These are phyloP conservation scores for Marmota monax DNA, from an alignment of 2,113 vertebrate genomes.

Conservation along the genomic window DNA sequence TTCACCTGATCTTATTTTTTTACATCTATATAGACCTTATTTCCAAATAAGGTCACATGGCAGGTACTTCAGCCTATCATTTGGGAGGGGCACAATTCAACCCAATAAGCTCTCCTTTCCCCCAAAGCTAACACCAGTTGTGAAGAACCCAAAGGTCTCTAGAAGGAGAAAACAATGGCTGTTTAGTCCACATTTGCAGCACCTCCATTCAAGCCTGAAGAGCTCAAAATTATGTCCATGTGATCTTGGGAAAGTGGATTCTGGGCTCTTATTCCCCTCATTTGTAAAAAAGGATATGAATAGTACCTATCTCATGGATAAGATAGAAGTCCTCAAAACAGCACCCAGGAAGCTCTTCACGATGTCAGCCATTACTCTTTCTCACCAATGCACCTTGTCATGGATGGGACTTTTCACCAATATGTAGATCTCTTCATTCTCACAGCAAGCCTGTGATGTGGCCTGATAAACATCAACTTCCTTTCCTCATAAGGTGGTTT, in stretches of 20 bases:
- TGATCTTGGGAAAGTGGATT: background rate
- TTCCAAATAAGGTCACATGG: constrained; percentile 23
- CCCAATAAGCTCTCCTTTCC: background rate
- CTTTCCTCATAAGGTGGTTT: background rate
- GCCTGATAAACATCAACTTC: background rate
- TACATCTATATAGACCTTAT: background rate
- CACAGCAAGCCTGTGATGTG: background rate
- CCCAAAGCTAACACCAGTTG: background rate
- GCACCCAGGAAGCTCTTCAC: background rate
- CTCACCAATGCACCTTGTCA: background rate
- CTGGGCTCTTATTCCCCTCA: background rate
- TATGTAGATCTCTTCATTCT: background rate
- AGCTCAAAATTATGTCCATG: no score
- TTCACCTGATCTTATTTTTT: background rate
- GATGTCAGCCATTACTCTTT: background rate
- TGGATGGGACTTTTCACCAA: background rate
- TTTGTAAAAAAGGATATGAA: background rate
- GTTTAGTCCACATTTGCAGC: background rate
- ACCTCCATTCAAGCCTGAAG: background rate
- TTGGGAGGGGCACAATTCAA: background rate
- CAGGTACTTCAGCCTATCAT: background rate
- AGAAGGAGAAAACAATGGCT: background rate
- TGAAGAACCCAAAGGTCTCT: background rate
- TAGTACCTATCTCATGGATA: background rate
- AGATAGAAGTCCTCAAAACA: background rate